phyloP scores from a whole-genome alignment of 2,888 invertebrate species.

The Eumerus sabulonum region DNA sequence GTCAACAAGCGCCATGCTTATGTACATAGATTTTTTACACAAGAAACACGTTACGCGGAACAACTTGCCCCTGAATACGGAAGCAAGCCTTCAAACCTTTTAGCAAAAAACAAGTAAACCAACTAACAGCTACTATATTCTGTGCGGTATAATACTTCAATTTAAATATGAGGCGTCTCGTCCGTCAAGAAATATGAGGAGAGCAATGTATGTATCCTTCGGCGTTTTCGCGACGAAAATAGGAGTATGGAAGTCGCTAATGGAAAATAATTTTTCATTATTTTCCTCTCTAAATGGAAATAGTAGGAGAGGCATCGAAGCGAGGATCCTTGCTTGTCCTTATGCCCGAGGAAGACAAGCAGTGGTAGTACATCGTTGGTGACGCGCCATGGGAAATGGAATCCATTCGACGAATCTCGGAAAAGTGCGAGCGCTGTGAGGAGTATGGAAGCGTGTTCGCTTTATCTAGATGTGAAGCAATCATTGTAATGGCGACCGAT shows the following conservation, averaged over 20 bases:
- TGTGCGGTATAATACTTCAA: too few species aligned
- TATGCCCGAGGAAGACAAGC: too few species aligned
- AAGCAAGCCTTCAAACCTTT: too few species aligned
- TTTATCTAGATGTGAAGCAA: constrained; percentile 38
- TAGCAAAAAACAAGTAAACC: too few species aligned
- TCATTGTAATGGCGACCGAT: constrained; percentile 64
- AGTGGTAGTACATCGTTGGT: too few species aligned
- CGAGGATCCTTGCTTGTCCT: constrained; percentile 8
- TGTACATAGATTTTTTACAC: too few species aligned
- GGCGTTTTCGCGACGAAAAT: constrained; percentile 40
- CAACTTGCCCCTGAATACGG: too few species aligned
- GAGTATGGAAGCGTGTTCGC: neutral
- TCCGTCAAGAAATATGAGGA: too few species aligned
- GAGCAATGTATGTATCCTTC: neutral
- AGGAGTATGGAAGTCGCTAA: constrained; percentile 42
- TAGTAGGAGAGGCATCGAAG: neutral
- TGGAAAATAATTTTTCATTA: constrained; percentile 59
- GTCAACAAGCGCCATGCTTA: too few species aligned
- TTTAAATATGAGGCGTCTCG: too few species aligned
- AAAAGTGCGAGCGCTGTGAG: constrained; percentile 25
- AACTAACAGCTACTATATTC: too few species aligned
- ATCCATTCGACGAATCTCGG: constrained; percentile 31
- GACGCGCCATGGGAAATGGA: constrained; percentile 5
- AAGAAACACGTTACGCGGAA: too few species aligned
- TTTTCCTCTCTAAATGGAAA: constrained; percentile 16